Evolutionary conservation across 2,888 invertebrate genomes (phyloP).

Genomic region (Pegoplata infirma): DNA sequence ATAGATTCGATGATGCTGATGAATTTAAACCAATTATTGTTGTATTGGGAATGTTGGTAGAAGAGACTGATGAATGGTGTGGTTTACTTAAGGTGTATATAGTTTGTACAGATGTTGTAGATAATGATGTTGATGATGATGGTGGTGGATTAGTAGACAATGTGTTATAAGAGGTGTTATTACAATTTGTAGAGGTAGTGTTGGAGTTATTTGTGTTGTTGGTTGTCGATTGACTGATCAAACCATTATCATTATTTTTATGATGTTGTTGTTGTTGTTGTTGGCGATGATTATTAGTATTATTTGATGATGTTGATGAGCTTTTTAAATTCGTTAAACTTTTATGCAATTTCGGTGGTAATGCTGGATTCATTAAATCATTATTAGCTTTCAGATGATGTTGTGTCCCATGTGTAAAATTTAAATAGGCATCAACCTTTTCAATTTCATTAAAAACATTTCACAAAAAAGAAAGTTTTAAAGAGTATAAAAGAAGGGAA

Average conservation of each 20-base stretch:
- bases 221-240: no score
- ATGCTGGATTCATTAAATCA: conserved; percentile 73
- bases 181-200: conserved; percentile 59
- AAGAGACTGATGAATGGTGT: conserved; percentile 60
- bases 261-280: conserved; percentile 60
- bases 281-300: conserved; percentile 17
- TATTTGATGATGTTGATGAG: conserved; percentile 60
- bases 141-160: conserved; percentile 21
- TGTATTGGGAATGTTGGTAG: conserved; percentile 32
- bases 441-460: conserved; percentile 50
- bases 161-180: conserved; percentile 46
- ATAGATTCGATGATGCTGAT: not conserved
- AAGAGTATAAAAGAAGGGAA: conserved; percentile 44
- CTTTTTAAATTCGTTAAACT: conserved; percentile 76
- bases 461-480: conserved; percentile 55
- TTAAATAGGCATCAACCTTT: conserved; percentile 75
- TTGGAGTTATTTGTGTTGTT: conserved; percentile 60
- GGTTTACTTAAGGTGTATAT: conserved; percentile 72
- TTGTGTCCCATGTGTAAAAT: conserved; percentile 70
- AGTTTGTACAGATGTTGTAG: conserved; percentile 70
- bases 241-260: conserved; percentile 57
- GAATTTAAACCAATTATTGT: conserved; percentile 43
- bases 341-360: conserved; percentile 79
- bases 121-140: conserved; percentile 54
- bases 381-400: conserved; percentile 68